These are phyloP conservation scores for Drosophila miranda DNA, from an alignment of 1,140 invertebrate species.

Conservation along the genomic window DNA sequence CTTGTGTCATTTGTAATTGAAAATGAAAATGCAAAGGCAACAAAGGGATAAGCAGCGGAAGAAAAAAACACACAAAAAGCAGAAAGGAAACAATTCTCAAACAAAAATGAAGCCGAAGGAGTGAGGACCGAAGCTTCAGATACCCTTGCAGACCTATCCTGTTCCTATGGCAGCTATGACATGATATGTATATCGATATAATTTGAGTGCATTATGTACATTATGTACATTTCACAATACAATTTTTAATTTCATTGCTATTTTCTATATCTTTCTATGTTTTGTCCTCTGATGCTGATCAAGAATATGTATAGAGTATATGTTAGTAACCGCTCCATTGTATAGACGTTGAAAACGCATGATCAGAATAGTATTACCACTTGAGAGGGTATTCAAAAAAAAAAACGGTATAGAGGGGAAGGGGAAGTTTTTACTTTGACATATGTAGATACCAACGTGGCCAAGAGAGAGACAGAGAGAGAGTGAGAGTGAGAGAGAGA, in stretches of 20 bases:
- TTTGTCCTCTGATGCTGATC: too few relatives aligned
- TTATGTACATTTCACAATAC: too few relatives aligned
- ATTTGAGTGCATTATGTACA: too few relatives aligned
- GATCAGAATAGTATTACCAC: too few relatives aligned
- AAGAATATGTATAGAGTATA: too few relatives aligned
- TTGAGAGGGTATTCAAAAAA: neutral
- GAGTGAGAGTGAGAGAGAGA: neutral
- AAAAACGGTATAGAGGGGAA: neutral
- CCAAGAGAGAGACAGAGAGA: neutral
- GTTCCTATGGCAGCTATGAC: too few relatives aligned
- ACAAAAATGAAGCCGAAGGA: neutral
- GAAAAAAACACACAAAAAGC: slow-evolving; percentile 20
- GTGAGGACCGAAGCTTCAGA: neutral
- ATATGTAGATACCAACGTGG: slow-evolving; percentile 23
- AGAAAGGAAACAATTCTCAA: slow-evolving; percentile 21
- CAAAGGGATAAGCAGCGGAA: slow-evolving; percentile 43
- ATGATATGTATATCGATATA: too few relatives aligned
- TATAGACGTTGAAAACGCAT: too few relatives aligned
- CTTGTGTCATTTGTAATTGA: slow-evolving; percentile 81
- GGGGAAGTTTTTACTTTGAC: slow-evolving; percentile 37
- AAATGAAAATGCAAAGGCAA: slow-evolving; percentile 73
- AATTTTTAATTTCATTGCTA: too few relatives aligned
- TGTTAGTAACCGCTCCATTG: too few relatives aligned
- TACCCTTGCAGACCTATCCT: too few relatives aligned
- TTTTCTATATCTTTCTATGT: too few relatives aligned